A percentile compares a stretch with the other conserved stretches of the same genome.
phyloP scores from a whole-genome alignment of 2,113 vertebrate genomes.

The Tenrec ecaudatus region DNA sequence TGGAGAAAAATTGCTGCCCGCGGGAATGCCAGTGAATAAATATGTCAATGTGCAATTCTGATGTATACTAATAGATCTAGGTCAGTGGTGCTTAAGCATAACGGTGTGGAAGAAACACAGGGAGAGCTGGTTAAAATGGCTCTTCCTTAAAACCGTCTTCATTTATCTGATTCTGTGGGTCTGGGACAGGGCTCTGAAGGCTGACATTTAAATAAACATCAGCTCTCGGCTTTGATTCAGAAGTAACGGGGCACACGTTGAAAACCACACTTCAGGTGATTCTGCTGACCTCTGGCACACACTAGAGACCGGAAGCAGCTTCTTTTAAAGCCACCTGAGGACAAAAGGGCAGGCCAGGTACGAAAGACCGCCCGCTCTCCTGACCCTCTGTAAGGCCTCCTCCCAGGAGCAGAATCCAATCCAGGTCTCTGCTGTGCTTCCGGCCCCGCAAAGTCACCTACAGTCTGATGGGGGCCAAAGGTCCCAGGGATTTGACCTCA shows the following conservation, averaged over 20 bases:
- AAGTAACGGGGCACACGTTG: neutral
- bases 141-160: neutral
- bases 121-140: accelerated
- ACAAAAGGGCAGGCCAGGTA: neutral
- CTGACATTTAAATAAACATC: neutral
- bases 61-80: neutral
- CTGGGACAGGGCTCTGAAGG: neutral
- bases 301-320: neutral
- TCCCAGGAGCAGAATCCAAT: neutral
- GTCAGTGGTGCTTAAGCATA: neutral
- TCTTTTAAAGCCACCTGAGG: neutral
- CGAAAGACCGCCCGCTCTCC: neutral
- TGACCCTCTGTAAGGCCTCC: neutral
- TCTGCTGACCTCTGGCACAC: neutral
- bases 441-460: neutral
- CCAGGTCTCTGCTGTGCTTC: neutral
- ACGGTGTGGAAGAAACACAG: neutral
- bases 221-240: neutral
- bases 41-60: neutral
- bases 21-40: neutral
- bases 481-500: neutral
- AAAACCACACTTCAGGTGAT: neutral
- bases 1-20: neutral
- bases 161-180: neutral
- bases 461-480: neutral